Conservation (phyloP, 2,797 vertebrate genomes). For the Pangasius sanitwongsei region DNA sequence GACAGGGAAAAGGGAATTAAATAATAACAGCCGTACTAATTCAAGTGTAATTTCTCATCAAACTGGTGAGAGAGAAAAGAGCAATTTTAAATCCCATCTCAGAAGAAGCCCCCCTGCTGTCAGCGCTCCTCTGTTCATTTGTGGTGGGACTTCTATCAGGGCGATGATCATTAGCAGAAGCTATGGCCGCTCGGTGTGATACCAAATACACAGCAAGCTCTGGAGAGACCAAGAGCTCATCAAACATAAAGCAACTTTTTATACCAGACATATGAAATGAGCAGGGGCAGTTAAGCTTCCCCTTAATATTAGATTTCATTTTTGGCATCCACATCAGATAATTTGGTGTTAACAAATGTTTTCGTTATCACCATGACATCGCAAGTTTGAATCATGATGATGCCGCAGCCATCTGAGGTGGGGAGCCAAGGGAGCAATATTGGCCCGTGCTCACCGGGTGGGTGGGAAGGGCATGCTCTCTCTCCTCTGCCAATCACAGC, state of each 20-base stretch:
- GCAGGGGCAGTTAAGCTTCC: not conserved
- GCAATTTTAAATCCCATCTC: constrained; percentile 50
- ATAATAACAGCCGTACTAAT: constrained; percentile 52
- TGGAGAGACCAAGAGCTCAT: constrained; percentile 19
- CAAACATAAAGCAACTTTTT: constrained; percentile 1
- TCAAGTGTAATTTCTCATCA: constrained; percentile 52
- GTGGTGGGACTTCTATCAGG: constrained; percentile 43
- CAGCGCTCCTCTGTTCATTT: constrained; percentile 50
- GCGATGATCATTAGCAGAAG: constrained; percentile 45
- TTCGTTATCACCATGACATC: no score
- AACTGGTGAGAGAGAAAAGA: constrained; percentile 49
- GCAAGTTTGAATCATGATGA: not conserved
- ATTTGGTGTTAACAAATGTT: constrained; percentile 3
- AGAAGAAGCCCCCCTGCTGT: constrained; percentile 49
- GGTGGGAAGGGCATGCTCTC: not conserved
- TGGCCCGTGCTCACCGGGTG: not conserved
- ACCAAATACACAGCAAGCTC: constrained; percentile 24
- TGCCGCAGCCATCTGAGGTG: not conserved
- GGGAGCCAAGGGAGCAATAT: not conserved
- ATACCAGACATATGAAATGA: constrained; percentile 16
- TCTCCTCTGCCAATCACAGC: not conserved
- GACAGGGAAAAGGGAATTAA: constrained; percentile 36
- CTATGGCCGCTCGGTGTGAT: constrained; percentile 43
- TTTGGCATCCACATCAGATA: not conserved
- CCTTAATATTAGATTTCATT: not conserved